A percentile compares a stretch with the other conserved stretches of the same genome.
phyloP scores from a whole-genome alignment of 2,888 invertebrate genomes.

The Romanomermis culicivorax region DNA sequence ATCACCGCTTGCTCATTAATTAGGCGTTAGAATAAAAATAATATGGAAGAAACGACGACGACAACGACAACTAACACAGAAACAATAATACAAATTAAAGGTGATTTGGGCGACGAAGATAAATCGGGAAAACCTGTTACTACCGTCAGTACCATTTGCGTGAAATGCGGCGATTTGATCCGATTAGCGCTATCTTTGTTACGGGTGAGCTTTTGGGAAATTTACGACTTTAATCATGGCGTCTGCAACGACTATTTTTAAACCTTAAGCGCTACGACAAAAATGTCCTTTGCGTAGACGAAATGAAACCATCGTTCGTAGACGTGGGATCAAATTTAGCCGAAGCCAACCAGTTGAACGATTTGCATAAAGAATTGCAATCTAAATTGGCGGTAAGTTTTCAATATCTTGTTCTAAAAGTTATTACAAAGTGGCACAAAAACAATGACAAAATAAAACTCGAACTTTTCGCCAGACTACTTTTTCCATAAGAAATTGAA shows the following conservation, averaged over 20 bases:
- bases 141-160: conserved; percentile 69
- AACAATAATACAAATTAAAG: too few relatives aligned
- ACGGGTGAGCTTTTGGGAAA: conserved; percentile 42
- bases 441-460: too few relatives aligned
- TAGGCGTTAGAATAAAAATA: too few relatives aligned
- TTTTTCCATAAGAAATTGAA: too few relatives aligned
- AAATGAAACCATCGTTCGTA: conserved; percentile 59
- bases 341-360: conserved; percentile 51
- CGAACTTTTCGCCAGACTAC: too few relatives aligned
- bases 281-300: conserved; percentile 59
- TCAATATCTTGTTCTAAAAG: neutral
- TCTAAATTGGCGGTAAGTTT: conserved; percentile 51
- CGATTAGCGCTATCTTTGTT: conserved; percentile 66
- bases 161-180: conserved; percentile 56
- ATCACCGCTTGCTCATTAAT: too few relatives aligned
- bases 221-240: too few relatives aligned
- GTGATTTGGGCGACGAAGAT: too few relatives aligned
- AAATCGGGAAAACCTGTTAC: conserved; percentile 41
- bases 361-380: conserved; percentile 59
- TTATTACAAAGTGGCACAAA: too few relatives aligned
- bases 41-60: too few relatives aligned
- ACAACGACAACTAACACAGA: too few relatives aligned
- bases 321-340: conserved; percentile 51
- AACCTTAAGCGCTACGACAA: conserved; percentile 50
- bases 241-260: too few relatives aligned